phyloP scores from a whole-genome alignment of 2,888 invertebrate species.

The Lapara coniferarum region DNA sequence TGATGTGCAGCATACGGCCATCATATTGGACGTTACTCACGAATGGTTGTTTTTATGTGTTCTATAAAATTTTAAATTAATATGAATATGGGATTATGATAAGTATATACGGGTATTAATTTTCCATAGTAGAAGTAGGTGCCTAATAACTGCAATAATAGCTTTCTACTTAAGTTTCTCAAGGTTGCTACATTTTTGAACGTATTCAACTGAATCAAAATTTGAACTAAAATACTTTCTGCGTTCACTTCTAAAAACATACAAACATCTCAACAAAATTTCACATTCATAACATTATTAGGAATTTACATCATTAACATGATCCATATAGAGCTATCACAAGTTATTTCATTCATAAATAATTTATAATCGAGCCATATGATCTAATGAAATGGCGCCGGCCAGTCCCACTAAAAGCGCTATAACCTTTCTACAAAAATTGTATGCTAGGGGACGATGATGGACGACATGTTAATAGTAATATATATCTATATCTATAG shows the following conservation, averaged over 20 bases:
- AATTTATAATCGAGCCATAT: slow-evolving; percentile 20
- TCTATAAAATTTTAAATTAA: slow-evolving; percentile 30
- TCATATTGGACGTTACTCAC: slow-evolving; percentile 40
- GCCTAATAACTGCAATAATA: too few species aligned
- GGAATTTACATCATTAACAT: too few species aligned
- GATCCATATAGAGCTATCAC: background rate
- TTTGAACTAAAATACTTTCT: too few species aligned
- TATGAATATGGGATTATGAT: background rate
- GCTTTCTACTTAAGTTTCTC: too few species aligned
- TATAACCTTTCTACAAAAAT: slow-evolving; percentile 51
- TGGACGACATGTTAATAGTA: slow-evolving; percentile 42
- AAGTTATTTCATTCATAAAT: background rate
- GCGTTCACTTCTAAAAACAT: background rate
- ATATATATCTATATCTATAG: background rate
- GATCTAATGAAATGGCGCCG: slow-evolving; percentile 37
- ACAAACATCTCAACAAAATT: too few species aligned
- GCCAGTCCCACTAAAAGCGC: slow-evolving; percentile 47
- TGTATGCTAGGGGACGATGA: slow-evolving; percentile 45
- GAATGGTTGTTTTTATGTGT: slow-evolving; percentile 31
- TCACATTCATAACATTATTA: too few species aligned
- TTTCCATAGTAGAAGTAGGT: too few species aligned
- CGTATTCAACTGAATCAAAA: too few species aligned
- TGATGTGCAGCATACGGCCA: slow-evolving; percentile 62
- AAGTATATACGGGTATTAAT: too few species aligned
- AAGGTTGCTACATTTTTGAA: too few species aligned